Conservation (phyloP, 2,113 vertebrate species). For the Phocoena sinus region DNA sequence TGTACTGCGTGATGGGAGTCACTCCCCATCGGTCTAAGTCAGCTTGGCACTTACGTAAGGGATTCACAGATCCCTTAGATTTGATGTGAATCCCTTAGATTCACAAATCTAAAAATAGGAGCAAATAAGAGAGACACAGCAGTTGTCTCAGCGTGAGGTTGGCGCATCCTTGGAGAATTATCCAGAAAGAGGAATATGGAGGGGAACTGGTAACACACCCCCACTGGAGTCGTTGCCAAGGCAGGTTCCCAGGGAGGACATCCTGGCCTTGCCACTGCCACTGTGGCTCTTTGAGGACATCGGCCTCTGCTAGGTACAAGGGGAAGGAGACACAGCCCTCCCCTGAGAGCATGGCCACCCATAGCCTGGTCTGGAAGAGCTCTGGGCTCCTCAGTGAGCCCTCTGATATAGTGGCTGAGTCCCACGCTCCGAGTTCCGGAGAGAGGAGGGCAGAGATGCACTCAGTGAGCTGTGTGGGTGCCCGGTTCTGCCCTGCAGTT, state of each 20-base stretch:
- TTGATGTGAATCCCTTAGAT: neutral
- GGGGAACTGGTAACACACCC: neutral
- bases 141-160: neutral
- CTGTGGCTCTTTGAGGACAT: neutral
- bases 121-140: neutral
- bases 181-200: neutral
- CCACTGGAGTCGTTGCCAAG: neutral
- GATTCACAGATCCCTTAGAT: neutral
- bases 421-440: neutral
- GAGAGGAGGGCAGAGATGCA: neutral
- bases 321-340: neutral
- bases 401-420: neutral
- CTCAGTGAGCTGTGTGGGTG: neutral
- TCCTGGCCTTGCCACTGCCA: neutral
- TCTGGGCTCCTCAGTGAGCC: neutral
- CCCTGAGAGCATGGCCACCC: neutral
- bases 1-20: neutral
- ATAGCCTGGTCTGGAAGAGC: neutral
- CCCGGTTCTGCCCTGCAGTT: neutral
- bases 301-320: neutral
- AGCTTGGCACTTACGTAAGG: neutral
- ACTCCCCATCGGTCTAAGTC: neutral
- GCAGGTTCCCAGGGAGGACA: neutral
- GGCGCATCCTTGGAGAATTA: neutral
- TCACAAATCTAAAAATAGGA: neutral